Percentiles rank a stretch among this genome's conserved stretches.
Evolutionary conservation across 2,888 invertebrate genomes (phyloP).

Genomic region (Oscheius sp.): DNA sequence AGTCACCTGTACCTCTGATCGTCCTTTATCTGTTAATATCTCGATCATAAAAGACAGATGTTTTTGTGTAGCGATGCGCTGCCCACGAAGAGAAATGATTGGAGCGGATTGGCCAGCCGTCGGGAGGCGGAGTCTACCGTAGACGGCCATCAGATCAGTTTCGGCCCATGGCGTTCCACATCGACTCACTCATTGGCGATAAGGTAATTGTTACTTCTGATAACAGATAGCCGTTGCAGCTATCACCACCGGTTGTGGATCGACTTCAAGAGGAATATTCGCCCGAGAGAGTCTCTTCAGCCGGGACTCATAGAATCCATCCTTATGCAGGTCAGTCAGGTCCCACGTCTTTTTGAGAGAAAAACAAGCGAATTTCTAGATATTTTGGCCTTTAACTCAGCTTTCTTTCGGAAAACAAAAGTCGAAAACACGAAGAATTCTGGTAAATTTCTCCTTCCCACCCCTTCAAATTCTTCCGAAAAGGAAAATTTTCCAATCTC

Average conservation of each 20-base stretch:
- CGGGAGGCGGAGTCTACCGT: constrained; percentile 27
- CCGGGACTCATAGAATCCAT: constrained; percentile 4
- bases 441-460: background rate
- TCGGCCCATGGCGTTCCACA: constrained; percentile 41
- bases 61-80: background rate
- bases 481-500: background rate
- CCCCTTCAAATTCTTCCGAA: background rate
- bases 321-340: constrained; percentile 19
- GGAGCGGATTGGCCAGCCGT: constrained; percentile 21
- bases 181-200: constrained; percentile 48
- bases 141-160: constrained; percentile 20
- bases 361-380: too few species aligned
- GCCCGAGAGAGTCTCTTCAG: background rate
- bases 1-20: background rate
- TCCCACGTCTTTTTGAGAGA: too few species aligned
- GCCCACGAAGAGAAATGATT: constrained; percentile 21
- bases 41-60: background rate
- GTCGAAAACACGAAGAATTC: background rate
- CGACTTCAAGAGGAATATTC: constrained; percentile 13
- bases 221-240: background rate
- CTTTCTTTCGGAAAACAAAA: background rate
- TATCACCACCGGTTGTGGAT: constrained; percentile 7
- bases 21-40: background rate
- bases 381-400: too few species aligned
- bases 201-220: constrained; percentile 33